These are phyloP conservation scores for Bombus consobrinus DNA, from an alignment of 1,140 invertebrate genomes.

Conservation along the genomic window DNA sequence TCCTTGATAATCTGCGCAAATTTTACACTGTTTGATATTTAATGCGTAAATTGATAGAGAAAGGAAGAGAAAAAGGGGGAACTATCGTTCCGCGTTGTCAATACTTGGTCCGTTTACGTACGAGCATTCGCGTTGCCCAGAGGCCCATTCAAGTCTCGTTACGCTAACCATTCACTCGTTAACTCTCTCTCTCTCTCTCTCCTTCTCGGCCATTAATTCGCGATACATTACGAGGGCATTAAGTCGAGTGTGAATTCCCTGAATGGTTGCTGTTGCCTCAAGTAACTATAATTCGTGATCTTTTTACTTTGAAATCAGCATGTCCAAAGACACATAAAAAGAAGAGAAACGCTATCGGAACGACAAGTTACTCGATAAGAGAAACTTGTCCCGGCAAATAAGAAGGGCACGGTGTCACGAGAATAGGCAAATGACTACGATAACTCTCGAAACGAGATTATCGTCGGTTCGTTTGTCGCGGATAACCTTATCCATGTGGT, in stretches of 20 bases:
- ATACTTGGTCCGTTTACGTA: constrained; percentile 39
- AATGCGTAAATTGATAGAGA: not conserved
- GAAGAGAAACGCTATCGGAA: not conserved
- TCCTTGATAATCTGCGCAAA: no score
- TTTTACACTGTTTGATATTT: no score
- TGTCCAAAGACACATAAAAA: not conserved
- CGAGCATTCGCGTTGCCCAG: constrained; percentile 7
- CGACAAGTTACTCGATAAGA: constrained; percentile 3
- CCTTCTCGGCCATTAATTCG: constrained; percentile 41
- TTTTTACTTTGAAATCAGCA: not conserved
- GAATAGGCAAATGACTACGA: constrained; percentile 20
- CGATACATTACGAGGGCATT: constrained; percentile 37
- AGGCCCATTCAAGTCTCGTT: constrained; percentile 62
- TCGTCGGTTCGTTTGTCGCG: not conserved
- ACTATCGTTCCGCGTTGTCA: not conserved
- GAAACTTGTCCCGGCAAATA: not conserved
- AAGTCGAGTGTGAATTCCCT: constrained; percentile 34
- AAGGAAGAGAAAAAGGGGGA: not conserved
- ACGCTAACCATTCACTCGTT: constrained; percentile 52
- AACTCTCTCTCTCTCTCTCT: constrained; percentile 10
- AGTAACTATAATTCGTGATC: not conserved
- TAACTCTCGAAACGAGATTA: not conserved
- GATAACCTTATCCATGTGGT: not conserved
- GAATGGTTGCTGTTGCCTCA: constrained; percentile 3
- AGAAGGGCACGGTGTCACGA: constrained; percentile 17